A percentile compares a stretch with the other conserved stretches of the same genome.
These are phyloP conservation scores for Poecilia gillii DNA, from an alignment of 2,797 vertebrate species.

Conservation along the genomic window DNA sequence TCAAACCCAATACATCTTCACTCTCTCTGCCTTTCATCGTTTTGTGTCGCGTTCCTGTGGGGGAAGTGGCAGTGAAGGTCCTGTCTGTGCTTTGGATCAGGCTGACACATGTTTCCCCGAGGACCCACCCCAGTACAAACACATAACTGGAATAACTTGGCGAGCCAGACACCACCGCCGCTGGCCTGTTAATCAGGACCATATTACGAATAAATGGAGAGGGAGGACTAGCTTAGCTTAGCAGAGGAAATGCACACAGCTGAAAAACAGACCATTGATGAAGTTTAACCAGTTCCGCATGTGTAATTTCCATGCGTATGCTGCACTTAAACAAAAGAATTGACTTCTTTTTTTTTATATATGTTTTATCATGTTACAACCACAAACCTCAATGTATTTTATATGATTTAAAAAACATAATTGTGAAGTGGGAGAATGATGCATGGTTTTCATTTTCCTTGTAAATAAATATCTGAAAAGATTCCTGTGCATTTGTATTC, in stretches of 20 bases:
- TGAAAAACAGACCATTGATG: slow-evolving; percentile 48
- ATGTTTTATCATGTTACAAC: background rate
- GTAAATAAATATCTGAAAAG: background rate
- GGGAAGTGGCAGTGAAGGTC: slow-evolving; percentile 31
- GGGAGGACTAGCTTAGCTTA: slow-evolving; percentile 36
- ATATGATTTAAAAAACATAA: background rate
- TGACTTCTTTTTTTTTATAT: background rate
- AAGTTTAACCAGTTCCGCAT: slow-evolving; percentile 32
- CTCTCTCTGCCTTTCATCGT: slow-evolving; percentile 7
- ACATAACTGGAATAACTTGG: slow-evolving; percentile 53
- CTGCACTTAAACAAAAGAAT: background rate
- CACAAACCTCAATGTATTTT: background rate
- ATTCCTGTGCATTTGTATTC: background rate
- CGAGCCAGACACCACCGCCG: slow-evolving; percentile 43
- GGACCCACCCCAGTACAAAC: slow-evolving; percentile 44
- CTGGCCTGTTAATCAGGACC: slow-evolving; percentile 59
- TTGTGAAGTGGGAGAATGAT: background rate
- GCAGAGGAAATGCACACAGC: slow-evolving; percentile 54
- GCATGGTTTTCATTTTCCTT: background rate
- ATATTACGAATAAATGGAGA: slow-evolving; percentile 29
- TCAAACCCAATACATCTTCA: slow-evolving; percentile 13
- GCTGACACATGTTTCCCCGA: slow-evolving; percentile 52
- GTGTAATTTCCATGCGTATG: slow-evolving; percentile 9
- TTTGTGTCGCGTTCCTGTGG: slow-evolving; percentile 36
- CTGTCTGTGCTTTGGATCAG: slow-evolving; percentile 49